Evolutionary conservation across 2,888 invertebrate genomes (phyloP).

Genomic region (Schizotus pectinicornis): DNA sequence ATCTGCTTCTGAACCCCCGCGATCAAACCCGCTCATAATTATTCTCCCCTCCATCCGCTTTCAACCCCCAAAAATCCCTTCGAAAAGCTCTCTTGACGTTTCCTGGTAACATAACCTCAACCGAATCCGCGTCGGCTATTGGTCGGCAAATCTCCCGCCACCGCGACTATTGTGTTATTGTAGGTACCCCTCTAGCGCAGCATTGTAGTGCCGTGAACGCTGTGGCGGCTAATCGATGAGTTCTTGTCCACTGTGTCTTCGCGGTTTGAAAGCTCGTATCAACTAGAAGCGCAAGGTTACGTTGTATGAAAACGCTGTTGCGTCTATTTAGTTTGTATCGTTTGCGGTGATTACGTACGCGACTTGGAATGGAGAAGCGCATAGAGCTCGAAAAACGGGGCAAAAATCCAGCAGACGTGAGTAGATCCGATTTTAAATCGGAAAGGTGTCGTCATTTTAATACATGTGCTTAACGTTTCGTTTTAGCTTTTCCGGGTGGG

Average conservation of each 20-base stretch:
- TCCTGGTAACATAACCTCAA: slow-evolving; percentile 15
- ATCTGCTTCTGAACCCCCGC: too few relatives aligned
- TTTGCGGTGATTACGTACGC: slow-evolving; percentile 7
- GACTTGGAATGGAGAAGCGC: slow-evolving; percentile 84
- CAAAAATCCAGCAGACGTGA: slow-evolving; percentile 88
- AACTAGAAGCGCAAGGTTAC: slow-evolving; percentile 40
- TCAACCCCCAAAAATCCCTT: too few relatives aligned
- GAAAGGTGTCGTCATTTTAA: slow-evolving; percentile 37
- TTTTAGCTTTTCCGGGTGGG: slow-evolving; percentile 7
- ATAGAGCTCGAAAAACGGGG: slow-evolving; percentile 94
- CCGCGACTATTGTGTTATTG: slow-evolving; percentile 49
- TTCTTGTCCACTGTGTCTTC: slow-evolving; percentile 37
- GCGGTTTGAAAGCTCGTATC: slow-evolving; percentile 32
- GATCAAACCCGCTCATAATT: too few relatives aligned
- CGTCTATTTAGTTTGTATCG: slow-evolving; percentile 4
- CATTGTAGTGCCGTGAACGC: slow-evolving; percentile 49
- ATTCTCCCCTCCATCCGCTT: too few relatives aligned
- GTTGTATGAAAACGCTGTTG: slow-evolving; percentile 31
- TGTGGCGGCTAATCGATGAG: slow-evolving; percentile 51
- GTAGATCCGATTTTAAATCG: slow-evolving; percentile 45
- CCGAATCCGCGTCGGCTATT: slow-evolving; percentile 31
- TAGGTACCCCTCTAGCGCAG: slow-evolving; percentile 54
- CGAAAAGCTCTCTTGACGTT: too few relatives aligned
- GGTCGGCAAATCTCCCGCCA: slow-evolving; percentile 49
- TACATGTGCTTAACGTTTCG: slow-evolving; percentile 32